Evolutionary conservation across 2,797 vertebrate genomes (phyloP), one percentile per base, ranked within the genome.

Genomic region (Coregonus ussuriensis): DNA sequence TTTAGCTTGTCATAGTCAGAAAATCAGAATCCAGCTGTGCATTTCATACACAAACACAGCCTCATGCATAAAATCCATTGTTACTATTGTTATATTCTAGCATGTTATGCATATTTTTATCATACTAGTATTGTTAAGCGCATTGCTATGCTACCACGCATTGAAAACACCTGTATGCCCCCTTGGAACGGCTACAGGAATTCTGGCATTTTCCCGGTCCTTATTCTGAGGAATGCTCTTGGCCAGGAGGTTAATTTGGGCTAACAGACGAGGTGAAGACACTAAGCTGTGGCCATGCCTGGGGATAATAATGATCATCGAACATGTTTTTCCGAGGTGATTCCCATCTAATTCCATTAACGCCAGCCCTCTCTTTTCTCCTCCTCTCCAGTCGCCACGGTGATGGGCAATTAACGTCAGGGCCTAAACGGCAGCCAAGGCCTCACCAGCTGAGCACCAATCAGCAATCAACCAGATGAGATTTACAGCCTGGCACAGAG

Each of bases 221-320:
- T 16, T 67, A 14, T 51, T 21, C 41, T 2, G n/a, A 18, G 37
- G 69, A 21, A 13, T 2, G 6, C 69, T 51, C 69, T 13, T 37
- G 21, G 15, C 68, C 16, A 13, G 18, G 68, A 13, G 69, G 47
- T 72, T 72, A 53, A 72, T 72, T 29, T 53, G 70, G n/a, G n/a
- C 70, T 29, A 53, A 31, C 70, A 6, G 47, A 11, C 41, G 1
- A 15, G 70, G 11, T 25, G n/a, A 69, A 70, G 79, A 76, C 37
- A 73, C 76, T 66, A 67, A 52, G 41, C 77, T 79, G 77, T 75
- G 79, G 6, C 47, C 21, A 47, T 21, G 69, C 25, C 70, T 76
- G 74, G 75, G 76, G 67, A 83, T 85, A 83, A 81, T 85, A 81
- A 76, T 70, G n/a, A 31, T 37, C 51, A 31, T 7, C 3, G n/a